Evolutionary conservation across 2,888 invertebrate species (phyloP).

Genomic region (Bombylius discolor): DNA sequence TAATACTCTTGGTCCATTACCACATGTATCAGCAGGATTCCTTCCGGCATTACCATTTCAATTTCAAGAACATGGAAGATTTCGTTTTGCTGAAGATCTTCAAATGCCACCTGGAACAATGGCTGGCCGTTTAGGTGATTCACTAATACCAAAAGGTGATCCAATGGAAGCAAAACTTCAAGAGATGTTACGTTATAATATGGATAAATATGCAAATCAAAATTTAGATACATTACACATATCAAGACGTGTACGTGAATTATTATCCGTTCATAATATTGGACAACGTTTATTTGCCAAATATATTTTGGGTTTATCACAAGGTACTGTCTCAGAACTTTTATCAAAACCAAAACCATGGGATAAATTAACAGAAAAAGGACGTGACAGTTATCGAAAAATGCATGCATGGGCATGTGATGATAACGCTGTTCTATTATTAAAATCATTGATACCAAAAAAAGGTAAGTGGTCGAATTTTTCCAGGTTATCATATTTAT

Average conservation of each 20-base stretch:
- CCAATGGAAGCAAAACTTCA: constrained; percentile 88
- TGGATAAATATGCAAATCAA: constrained; percentile 90
- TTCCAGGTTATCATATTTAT: background rate
- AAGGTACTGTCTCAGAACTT: constrained; percentile 96
- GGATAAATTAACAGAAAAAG: constrained; percentile 99
- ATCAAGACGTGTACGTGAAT: constrained; percentile 80
- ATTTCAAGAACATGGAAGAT: constrained; percentile 68
- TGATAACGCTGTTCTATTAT: constrained; percentile 89
- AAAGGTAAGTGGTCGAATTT: constrained; percentile 60
- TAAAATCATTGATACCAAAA: constrained; percentile 95
- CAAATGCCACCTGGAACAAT: constrained; percentile 68
- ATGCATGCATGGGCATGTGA: constrained; percentile 99
- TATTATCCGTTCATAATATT: constrained; percentile 93
- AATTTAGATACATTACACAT: constrained; percentile 92
- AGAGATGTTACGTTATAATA: constrained; percentile 87
- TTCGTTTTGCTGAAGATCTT: constrained; percentile 73
- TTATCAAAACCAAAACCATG: constrained; percentile 98
- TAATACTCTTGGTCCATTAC: constrained; percentile 24
- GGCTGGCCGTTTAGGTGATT: constrained; percentile 75
- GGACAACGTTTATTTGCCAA: constrained; percentile 98
- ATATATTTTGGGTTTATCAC: constrained; percentile 90
- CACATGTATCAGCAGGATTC: constrained; percentile 39
- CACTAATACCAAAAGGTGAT: constrained; percentile 81
- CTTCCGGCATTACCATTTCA: constrained; percentile 49
- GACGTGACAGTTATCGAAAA: constrained; percentile 95